Base-by-base conservation (phyloP, 2,888 invertebrate genomes). In the Bedellia somnulentella region DNA sequence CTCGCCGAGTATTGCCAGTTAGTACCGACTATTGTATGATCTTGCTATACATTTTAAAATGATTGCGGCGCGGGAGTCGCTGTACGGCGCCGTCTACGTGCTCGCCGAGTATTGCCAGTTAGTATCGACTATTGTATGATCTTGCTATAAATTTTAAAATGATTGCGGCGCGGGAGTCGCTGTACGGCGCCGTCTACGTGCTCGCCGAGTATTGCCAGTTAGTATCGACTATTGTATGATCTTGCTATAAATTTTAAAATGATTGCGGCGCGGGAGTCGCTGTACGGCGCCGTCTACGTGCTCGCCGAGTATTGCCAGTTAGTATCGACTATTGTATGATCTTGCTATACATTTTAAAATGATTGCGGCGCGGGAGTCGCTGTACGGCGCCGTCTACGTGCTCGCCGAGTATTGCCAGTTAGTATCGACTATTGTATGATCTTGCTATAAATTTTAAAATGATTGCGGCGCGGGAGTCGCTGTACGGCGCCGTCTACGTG, bases 51-150 rank as follows among this genome's bases (percentile, higher is more conserved):
- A n/a, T n/a, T n/a, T n/a, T n/a, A n/a, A n/a, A n/a, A n/a, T n/a
- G n/a, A n/a, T n/a, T n/a, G 88, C 90, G 36, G 88, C 91, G 80
- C 82, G 86, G 35, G 97, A 98, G 64, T 97, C 98, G 30, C 78
- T 99, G 11, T 93, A 95, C 67, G 97, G 99, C 5, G 98, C 98
- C 31, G 96, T 97, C 6, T 99, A 93, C 89, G 92, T 99, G 44
- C 94, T 96, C 51, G 96, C 96, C 30, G 99, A 99, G 78, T 99
- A 96, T 71, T 86, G 93, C 42, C 80, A 81, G 93, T 92, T 57
- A 75, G 80, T 59, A n/a, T n/a, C n/a, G n/a, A n/a, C n/a, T n/a
- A n/a, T n/a, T n/a, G n/a, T n/a, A n/a, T n/a, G n/a, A n/a, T n/a
- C n/a, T n/a, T n/a, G n/a, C n/a, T n/a, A n/a, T n/a, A n/a, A n/a